Base-by-base conservation (phyloP, 2,888 invertebrate species). In the Diaprepes abbreviatus region DNA sequence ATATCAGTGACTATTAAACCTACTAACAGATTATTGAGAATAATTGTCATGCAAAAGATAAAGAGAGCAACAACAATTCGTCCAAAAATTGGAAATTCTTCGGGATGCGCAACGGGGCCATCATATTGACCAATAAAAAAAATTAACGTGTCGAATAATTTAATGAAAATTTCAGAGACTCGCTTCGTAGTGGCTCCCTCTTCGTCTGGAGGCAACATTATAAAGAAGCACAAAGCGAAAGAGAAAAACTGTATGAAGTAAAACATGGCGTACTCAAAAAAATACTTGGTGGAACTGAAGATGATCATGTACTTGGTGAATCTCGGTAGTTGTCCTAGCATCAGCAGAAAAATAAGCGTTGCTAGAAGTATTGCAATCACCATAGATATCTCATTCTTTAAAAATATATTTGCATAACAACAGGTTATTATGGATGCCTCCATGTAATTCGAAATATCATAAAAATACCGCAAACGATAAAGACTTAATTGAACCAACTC, bases 1-100 rank as follows among this genome's bases (percentile, higher is more conserved):
- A 79, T 79, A 60, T 79, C 78, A 7, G 78, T 74, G 3, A 78
- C 78, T 4, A 78, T 76, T 35, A 79, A 54, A 12, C 77, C 78
- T 0, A 79, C 76, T 31, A 79, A 57, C 2, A 79, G 48, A 70
- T 79, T 79, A 31, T 79, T 76, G 19, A 79, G 59, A 67, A 79
- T 78, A 12, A 79, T 77, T 6, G 77, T 77, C 76, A 79, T 77
- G 28, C 75, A 76, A 52, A 79, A 75, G 24, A 77, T 74, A 55
- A 79, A 79, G n/a, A 76, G 21, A 1, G 74, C 76, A 19, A 75
- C 74, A 19, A 78, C 62, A 10, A 77, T 43, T 64, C 77, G 71
- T 1, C 76, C 74, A 59, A 77, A 78, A 28, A 77, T 40, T 0
- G 75, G 76, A 68, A 73, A 75, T 16, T 69, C 57, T 19, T 55